These are phyloP conservation scores for Drosophila subpulchrella DNA, from an alignment of 1,140 invertebrate genomes.

Conservation along the genomic window DNA sequence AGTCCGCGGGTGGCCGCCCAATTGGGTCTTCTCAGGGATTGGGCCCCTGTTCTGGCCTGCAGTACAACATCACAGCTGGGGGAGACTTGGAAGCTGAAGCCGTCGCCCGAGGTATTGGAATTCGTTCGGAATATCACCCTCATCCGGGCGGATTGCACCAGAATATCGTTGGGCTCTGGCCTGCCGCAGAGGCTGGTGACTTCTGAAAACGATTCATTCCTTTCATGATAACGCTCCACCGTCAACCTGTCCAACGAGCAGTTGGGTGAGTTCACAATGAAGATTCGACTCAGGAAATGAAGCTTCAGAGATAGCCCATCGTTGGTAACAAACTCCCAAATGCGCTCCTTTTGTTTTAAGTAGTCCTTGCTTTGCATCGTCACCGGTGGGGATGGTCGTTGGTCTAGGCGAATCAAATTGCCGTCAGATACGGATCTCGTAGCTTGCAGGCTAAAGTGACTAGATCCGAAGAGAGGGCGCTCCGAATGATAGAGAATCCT, in stretches of 20 bases:
- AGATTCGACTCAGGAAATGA: conserved; percentile 86
- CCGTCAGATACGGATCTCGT: not conserved
- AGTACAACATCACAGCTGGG: conserved; percentile 89
- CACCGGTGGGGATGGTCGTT: conserved; percentile 8
- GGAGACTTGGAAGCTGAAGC: conserved; percentile 88
- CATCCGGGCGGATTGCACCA: conserved; percentile 89
- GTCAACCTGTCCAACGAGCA: conserved; percentile 93
- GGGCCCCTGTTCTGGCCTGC: conserved; percentile 85
- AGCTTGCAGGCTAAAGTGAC: conserved; percentile 27
- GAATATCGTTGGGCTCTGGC: conserved; percentile 85
- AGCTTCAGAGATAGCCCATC: conserved; percentile 88
- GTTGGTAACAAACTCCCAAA: conserved; percentile 89
- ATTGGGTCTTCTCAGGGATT: conserved; percentile 62
- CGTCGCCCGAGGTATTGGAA: conserved; percentile 87
- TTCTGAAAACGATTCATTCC: conserved; percentile 85
- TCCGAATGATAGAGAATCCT: conserved; percentile 57
- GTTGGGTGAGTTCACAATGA: conserved; percentile 88
- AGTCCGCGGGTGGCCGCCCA: not conserved
- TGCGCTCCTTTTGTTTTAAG: conserved; percentile 89
- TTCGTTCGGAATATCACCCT: conserved; percentile 90
- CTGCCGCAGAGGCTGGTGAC: conserved; percentile 90
- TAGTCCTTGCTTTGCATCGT: conserved; percentile 43
- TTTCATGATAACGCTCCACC: conserved; percentile 80
- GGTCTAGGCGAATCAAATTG: conserved; percentile 17
- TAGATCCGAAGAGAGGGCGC: conserved; percentile 1